A percentile compares a stretch with the other conserved stretches of the same genome.
phyloP scores from a whole-genome alignment of 2,113 vertebrate genomes.

The Ammodytes marinus region DNA sequence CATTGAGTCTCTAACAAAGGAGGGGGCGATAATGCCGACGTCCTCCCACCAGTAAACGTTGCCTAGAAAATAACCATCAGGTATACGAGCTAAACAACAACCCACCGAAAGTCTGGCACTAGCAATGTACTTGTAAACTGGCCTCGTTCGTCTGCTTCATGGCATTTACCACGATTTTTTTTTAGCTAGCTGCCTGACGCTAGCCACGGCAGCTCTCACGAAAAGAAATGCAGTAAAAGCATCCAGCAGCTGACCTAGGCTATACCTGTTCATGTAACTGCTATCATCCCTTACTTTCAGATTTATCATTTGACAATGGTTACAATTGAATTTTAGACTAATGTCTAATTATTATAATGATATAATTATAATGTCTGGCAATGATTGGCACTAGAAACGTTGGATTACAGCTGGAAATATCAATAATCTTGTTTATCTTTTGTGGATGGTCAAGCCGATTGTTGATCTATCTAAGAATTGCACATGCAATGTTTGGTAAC shows the following conservation, averaged over 20 bases:
- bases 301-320: background rate
- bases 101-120: rapidly evolving
- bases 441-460: background rate
- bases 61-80: background rate
- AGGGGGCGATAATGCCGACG: background rate
- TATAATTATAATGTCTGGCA: background rate
- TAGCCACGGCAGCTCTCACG: conserved; percentile 24
- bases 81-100: background rate
- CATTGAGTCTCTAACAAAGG: conserved; percentile 63
- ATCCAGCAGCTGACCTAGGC: background rate
- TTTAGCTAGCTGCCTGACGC: conserved; percentile 34
- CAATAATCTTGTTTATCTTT: background rate
- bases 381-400: background rate
- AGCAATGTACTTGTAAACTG: background rate
- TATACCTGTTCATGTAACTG: no score
- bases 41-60: background rate
- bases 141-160: conserved; percentile 3
- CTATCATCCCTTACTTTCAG: background rate
- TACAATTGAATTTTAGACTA: background rate
- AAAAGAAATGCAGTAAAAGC: background rate
- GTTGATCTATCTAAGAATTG: rapidly evolving
- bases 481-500: background rate
- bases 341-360: background rate
- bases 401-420: background rate
- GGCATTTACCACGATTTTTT: conserved; percentile 29